Evolutionary conservation across 2,888 invertebrate genomes (phyloP).

Genomic region (Brachyopa scutellaris): DNA sequence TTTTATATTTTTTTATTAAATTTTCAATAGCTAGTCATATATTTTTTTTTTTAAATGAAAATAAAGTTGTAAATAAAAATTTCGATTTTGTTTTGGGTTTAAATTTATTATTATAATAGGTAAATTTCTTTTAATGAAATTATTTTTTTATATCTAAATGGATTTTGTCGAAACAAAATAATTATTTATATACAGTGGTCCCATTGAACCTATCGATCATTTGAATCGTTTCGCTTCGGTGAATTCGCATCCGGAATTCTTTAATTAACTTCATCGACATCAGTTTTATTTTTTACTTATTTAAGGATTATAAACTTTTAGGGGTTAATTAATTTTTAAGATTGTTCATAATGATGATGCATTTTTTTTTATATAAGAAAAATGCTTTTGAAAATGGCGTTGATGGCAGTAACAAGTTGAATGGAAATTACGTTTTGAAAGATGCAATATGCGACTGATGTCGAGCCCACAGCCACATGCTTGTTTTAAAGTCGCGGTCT

Average conservation of each 20-base stretch:
- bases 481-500: no score
- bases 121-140: constrained; percentile 66
- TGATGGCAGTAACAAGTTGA: constrained; percentile 29
- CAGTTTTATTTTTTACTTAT: constrained; percentile 12
- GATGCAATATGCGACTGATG: no score
- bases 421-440: no score
- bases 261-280: constrained; percentile 30
- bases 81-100: constrained; percentile 22
- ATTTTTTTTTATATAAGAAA: constrained; percentile 2
- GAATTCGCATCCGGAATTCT: constrained; percentile 57
- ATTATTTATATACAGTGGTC: constrained; percentile 63
- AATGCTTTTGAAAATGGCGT: background rate
- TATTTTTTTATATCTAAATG: constrained; percentile 33
- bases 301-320: constrained; percentile 22
- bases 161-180: constrained; percentile 58
- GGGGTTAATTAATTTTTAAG: background rate
- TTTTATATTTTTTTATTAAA: background rate
- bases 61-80: constrained; percentile 74
- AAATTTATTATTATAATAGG: constrained; percentile 31
- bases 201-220: constrained; percentile 71
- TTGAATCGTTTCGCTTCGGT: constrained; percentile 50
- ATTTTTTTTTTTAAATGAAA: constrained; percentile 76
- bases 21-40: constrained; percentile 53
- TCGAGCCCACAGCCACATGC: no score
- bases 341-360: background rate